These are phyloP conservation scores for Hemicordylus capensis DNA, from an alignment of 2,113 vertebrate species.

Conservation along the genomic window DNA sequence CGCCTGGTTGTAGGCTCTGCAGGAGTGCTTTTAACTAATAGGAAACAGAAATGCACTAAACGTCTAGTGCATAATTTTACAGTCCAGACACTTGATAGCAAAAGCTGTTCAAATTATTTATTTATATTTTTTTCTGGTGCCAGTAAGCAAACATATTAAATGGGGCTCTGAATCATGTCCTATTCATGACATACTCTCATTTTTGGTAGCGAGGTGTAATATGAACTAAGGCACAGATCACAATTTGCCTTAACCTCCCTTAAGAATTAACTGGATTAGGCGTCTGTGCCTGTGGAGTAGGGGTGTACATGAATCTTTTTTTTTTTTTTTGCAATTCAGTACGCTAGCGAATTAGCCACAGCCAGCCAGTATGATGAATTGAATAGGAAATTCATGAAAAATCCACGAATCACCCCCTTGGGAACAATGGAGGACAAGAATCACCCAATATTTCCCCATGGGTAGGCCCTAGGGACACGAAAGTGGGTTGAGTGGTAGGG, in stretches of 20 bases:
- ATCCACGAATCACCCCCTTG: too few species aligned
- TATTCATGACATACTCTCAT: constrained; percentile 3
- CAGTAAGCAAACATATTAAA: constrained; percentile 53
- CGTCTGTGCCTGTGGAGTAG: neutral
- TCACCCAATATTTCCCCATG: too few species aligned
- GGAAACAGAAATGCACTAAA: constrained; percentile 54
- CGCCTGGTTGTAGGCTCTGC: constrained; percentile 61
- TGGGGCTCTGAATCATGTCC: constrained; percentile 1
- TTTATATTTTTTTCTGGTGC: constrained; percentile 21
- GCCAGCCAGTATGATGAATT: too few species aligned
- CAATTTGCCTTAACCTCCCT: constrained; percentile 23
- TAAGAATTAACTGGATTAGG: neutral
- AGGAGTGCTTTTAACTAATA: constrained; percentile 62
- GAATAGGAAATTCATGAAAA: too few species aligned
- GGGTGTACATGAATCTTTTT: too few species aligned
- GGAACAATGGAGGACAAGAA: too few species aligned
- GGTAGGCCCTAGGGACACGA: too few species aligned
- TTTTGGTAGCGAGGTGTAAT: neutral
- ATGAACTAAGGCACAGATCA: constrained; percentile 41
- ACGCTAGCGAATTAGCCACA: too few species aligned
- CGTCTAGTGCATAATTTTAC: constrained; percentile 57
- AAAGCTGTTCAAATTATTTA: constrained; percentile 46
- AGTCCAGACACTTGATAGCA: constrained; percentile 48
- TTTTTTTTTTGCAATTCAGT: too few species aligned
- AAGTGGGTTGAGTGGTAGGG: too few species aligned